Base-by-base conservation (phyloP, 2,113 vertebrate species). In the Chauna torquata region DNA sequence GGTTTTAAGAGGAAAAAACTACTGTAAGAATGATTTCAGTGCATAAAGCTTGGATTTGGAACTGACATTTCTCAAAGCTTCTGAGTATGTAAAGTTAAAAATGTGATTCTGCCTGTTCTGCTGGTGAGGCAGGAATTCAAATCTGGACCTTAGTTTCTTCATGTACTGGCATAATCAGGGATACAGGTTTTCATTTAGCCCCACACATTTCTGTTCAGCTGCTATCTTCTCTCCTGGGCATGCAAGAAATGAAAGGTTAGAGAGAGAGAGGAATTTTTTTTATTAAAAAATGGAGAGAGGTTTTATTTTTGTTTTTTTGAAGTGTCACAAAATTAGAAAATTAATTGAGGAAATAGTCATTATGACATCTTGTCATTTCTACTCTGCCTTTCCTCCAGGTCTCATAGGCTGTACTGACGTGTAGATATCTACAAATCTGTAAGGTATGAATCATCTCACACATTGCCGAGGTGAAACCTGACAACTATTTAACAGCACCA, bases 361-460 rank as follows among this genome's bases (percentile, higher is more conserved):
- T 74, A 58, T 36, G n/a, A 42, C 74, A 77, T 89, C 50, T 88
- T 87, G 82, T 91, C 66, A 42, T 68, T 91, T 62, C 81, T 81
- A 3, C 45, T 47, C 57, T 75, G 82, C 81, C 57, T 58, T 40
- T 83, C 36, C 62, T 72, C 19, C 85, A 12, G 68, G 71, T 83
- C 44, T 65, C 65, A 6, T 2, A 50, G 76, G 25, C 86, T 34
- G 42, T 11, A 2, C 55, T 13, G 80, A 68, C 14, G 1, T 17
- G 72, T 55, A 45, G 82, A 87, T 96, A 77, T 95, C 96, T 86
- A 76, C 83, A 86, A 11, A 90, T 74, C 84, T 90, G 16, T 20
- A 40, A 50, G 86, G 71, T 28, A 91, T 91, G 96, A 96, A 96
- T 97, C 92, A 92, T 92, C 94, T 92, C 95, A 47, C 94, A 94